Base-by-base conservation (phyloP, 2,888 invertebrate species). In the Spisula subtruncata region DNA sequence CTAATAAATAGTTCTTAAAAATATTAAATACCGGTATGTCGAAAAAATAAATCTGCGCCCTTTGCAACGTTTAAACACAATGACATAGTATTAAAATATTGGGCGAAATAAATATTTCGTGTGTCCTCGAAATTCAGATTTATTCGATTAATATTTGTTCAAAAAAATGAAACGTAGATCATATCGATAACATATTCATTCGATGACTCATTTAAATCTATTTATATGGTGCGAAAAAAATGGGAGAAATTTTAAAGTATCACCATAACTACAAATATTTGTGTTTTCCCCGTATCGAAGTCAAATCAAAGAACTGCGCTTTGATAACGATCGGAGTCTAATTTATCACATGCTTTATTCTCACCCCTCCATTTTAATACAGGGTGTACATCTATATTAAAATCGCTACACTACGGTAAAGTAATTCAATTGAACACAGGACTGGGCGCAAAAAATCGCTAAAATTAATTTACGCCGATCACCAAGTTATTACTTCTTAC, bases 271-370 rank as follows among this genome's bases (percentile, higher is more conserved):
- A 75, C 29, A 75, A 35, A 41, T 71, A 29, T 20, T 48, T 54
- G 32, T 87, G 51, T 87, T 79, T n/a, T 81, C 46, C 41, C n/a
- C 60, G n/a, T 83, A 83, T 83, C 83, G 54, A 48, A 71, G 60
- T 20, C 60, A 32, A 84, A 56, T 81, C 75, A 75, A 83, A 86
- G 86, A 60, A 41, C 81, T 54, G 81, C 10, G n/a, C 75, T 75
- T 20, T 14, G 85, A 85, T 85, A 75, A 85, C 16, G 85, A 85
- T 81, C 85, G 5, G 29, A 51, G 25, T 81, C 71, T 82, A 54
- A 90, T 90, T 90, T 90, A 90, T 90, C 71, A 80, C 90, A 82
- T 87, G 87, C 85, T 83, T 87, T 87, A 87, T 85, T 60, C 60
- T 79, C 54, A 25, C 41, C 41, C 81, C 82, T 82, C 87, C 81